These are phyloP conservation scores for Chelonus insularis DNA, from an alignment of 1,140 invertebrate genomes.

Conservation along the genomic window DNA sequence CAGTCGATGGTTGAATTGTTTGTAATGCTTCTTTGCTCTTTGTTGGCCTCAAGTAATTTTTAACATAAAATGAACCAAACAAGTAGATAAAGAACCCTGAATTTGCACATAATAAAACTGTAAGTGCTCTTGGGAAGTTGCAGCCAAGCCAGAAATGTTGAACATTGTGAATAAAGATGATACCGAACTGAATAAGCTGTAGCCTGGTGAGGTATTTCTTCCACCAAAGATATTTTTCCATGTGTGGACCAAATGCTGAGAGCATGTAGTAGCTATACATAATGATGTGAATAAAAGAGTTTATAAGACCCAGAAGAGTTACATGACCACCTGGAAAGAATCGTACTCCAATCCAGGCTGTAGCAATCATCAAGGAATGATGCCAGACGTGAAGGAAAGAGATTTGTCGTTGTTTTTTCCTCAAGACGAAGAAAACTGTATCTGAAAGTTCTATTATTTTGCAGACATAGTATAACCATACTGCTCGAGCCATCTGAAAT, in stretches of 20 bases:
- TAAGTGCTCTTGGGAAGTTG: slow-evolving; percentile 69
- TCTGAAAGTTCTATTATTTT: slow-evolving; percentile 70
- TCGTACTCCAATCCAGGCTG: slow-evolving; percentile 83
- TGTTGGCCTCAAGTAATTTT: slow-evolving; percentile 65
- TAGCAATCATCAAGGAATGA: slow-evolving; percentile 72
- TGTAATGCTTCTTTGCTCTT: slow-evolving; percentile 18
- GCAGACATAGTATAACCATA: slow-evolving; percentile 60
- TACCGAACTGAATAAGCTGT: slow-evolving; percentile 84
- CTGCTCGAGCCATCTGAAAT: slow-evolving; percentile 54
- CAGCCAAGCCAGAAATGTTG: slow-evolving; percentile 68
- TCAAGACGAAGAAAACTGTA: slow-evolving; percentile 80
- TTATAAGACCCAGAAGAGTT: slow-evolving; percentile 81
- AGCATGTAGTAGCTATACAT: slow-evolving; percentile 88
- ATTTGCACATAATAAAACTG: slow-evolving; percentile 72
- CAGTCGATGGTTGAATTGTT: background rate
- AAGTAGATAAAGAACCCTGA: slow-evolving; percentile 80
- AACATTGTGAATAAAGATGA: slow-evolving; percentile 74
- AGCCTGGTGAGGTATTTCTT: slow-evolving; percentile 85
- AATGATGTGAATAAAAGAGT: slow-evolving; percentile 81
- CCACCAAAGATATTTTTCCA: slow-evolving; percentile 90
- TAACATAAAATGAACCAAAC: slow-evolving; percentile 82
- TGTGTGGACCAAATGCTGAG: slow-evolving; percentile 76
- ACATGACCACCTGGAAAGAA: slow-evolving; percentile 79
- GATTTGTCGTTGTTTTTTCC: slow-evolving; percentile 78
- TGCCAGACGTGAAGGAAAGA: slow-evolving; percentile 78